A percentile compares a stretch with the other conserved stretches of the same genome.
Conservation (phyloP, 2,113 vertebrate species). For the Ivindomyrus marchei region DNA sequence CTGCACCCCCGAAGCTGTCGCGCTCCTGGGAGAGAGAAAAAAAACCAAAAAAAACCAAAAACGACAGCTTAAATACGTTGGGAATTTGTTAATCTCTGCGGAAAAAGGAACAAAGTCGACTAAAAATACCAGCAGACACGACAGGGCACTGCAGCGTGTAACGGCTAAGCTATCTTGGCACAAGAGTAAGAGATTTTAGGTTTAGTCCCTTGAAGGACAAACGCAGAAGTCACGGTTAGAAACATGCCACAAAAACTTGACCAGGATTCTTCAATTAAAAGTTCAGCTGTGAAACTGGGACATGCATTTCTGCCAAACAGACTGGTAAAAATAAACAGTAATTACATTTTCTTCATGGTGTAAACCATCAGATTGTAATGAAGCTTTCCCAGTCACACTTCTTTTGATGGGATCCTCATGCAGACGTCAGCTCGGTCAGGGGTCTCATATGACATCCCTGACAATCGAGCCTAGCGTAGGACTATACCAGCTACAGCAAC, state of each 20-base stretch:
- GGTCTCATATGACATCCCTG: background rate
- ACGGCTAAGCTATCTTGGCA: background rate
- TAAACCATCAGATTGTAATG: background rate
- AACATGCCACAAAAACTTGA: background rate
- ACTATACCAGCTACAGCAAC: background rate
- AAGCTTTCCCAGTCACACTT: background rate
- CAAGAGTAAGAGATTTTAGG: background rate
- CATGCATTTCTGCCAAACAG: background rate
- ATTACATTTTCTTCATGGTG: background rate
- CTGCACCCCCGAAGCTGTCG: conserved; percentile 73
- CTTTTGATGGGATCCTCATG: background rate
- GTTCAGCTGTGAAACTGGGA: background rate
- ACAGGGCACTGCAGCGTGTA: background rate
- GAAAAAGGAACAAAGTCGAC: background rate
- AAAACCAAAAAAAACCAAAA: conserved; percentile 15
- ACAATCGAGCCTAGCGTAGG: background rate
- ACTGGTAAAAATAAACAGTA: background rate
- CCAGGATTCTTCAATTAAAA: background rate
- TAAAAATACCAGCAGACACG: no score
- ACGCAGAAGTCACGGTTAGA: background rate
- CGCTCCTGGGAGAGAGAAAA: conserved; percentile 66
- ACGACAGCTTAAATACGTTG: background rate
- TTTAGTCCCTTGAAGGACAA: background rate
- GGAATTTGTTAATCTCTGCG: background rate
- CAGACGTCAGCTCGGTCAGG: background rate